Evolutionary conservation across 2,888 invertebrate species (phyloP).

Genomic region (Spodoptera exigua): DNA sequence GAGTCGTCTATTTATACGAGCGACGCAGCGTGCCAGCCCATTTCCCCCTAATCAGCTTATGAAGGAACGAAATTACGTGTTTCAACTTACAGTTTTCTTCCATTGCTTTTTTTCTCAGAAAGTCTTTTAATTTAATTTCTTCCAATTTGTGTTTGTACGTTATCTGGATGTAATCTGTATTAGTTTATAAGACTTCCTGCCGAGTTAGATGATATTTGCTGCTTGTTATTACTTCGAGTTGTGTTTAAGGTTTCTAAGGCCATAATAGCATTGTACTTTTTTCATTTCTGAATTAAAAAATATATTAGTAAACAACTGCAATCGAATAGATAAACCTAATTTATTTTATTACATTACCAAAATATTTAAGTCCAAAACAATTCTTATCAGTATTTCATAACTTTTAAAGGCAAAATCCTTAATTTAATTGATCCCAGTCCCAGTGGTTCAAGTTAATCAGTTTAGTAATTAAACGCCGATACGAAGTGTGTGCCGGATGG

Average conservation of each 20-base stretch:
- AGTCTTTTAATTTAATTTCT: conserved; percentile 19
- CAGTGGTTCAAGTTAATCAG: conserved; percentile 52
- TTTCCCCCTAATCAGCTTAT: conserved; percentile 58
- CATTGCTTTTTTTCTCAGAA: conserved; percentile 9
- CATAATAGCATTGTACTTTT: no score
- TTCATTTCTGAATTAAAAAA: no score
- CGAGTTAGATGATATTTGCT: no score
- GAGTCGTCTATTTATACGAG: conserved; percentile 26
- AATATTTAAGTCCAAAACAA: conserved; percentile 12
- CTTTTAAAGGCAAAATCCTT: conserved; percentile 21
- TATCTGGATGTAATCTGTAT: conserved; percentile 15
- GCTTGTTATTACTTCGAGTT: no score
- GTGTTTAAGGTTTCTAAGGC: no score
- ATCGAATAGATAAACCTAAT: no score
- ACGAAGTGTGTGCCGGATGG: conserved; percentile 59
- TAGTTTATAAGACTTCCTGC: not conserved
- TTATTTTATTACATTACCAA: not conserved
- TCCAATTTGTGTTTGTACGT: conserved; percentile 16
- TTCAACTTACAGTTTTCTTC: conserved; percentile 30
- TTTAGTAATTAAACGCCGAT: conserved; percentile 59
- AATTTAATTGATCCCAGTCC: conserved; percentile 47
- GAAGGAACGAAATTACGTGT: conserved; percentile 49
- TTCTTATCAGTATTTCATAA: conserved; percentile 6
- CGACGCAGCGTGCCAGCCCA: conserved; percentile 37
- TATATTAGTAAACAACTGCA: no score